Evolutionary conservation across 2,113 vertebrate species (phyloP).

Genomic region (Xenopus laevis): DNA sequence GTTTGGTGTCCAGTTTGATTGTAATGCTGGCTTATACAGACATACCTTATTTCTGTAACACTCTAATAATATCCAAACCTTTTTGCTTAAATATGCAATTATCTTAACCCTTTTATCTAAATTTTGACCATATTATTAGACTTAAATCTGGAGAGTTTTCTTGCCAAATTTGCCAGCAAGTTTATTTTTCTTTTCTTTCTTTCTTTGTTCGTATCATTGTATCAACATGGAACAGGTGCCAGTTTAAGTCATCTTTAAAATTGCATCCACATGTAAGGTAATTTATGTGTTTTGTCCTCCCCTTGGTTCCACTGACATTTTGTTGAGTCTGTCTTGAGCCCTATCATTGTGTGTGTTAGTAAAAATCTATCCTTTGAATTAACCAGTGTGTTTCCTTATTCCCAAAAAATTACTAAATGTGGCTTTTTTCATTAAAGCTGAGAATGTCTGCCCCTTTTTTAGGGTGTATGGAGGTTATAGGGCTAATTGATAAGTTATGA

Average conservation of each 20-base stretch:
- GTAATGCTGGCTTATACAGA: too few relatives aligned
- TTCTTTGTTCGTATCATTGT: conserved; percentile 53
- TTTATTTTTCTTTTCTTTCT: conserved; percentile 25
- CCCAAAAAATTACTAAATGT: conserved; percentile 16
- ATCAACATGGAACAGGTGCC: conserved; percentile 58
- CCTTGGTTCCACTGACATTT: conserved; percentile 42
- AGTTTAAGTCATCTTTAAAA: conserved; percentile 56
- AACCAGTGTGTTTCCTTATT: conserved; percentile 10
- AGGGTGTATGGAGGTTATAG: background rate
- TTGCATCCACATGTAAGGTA: conserved; percentile 66
- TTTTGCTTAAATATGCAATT: too few relatives aligned
- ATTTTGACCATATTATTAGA: too few relatives aligned
- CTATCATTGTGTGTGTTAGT: conserved; percentile 23
- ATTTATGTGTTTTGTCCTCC: conserved; percentile 46
- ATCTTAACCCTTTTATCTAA: too few relatives aligned
- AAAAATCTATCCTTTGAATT: conserved; percentile 17
- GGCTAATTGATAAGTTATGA: too few relatives aligned
- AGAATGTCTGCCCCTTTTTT: conserved; percentile 9
- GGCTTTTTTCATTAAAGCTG: conserved; percentile 16
- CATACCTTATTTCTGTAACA: too few relatives aligned
- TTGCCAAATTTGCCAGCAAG: conserved; percentile 6
- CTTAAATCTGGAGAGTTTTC: too few relatives aligned
- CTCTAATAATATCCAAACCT: too few relatives aligned
- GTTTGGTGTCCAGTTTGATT: too few relatives aligned
- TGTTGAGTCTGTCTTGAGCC: conserved; percentile 29